phyloP scores from a whole-genome alignment of 2,888 invertebrate species.

The Trimorus sp. region DNA sequence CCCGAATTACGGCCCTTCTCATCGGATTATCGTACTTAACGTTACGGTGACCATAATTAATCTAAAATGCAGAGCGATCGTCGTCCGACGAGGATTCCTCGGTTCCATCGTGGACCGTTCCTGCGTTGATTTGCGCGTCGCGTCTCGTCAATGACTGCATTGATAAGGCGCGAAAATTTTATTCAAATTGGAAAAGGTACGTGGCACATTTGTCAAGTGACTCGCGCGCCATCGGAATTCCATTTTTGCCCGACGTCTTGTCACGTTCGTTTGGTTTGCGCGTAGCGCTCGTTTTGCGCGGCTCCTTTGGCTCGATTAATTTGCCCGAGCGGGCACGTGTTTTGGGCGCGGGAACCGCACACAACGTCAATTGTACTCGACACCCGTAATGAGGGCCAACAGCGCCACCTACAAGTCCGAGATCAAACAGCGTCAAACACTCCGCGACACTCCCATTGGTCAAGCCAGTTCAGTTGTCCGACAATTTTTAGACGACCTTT shows the following conservation, averaged over 20 bases:
- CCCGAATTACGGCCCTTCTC: conserved; percentile 73
- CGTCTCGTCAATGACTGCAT: conserved; percentile 24
- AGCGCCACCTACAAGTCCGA: conserved; percentile 36
- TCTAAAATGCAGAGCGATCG: conserved; percentile 21
- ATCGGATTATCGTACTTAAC: conserved; percentile 61
- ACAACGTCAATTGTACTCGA: conserved; percentile 50
- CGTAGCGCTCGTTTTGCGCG: conserved; percentile 5
- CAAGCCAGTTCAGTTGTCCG: conserved; percentile 30
- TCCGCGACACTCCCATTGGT: conserved; percentile 14
- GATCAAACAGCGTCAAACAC: conserved; percentile 33
- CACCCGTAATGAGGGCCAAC: conserved; percentile 2
- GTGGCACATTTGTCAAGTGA: conserved; percentile 43
- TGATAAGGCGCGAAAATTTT: conserved; percentile 34
- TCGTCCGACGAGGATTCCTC: too few relatives aligned
- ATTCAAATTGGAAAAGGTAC: conserved; percentile 40
- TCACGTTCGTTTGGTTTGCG: conserved; percentile 38
- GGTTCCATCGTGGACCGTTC: too few relatives aligned
- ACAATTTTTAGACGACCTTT: conserved; percentile 49
- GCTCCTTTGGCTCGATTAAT: conserved; percentile 32
- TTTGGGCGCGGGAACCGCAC: conserved; percentile 15
- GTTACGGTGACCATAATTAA: conserved; percentile 31
- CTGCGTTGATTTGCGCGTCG: too few relatives aligned
- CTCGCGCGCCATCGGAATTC: conserved; percentile 26
- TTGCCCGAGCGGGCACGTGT: conserved; percentile 8
- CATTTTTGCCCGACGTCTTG: conserved; percentile 26